A percentile compares a stretch with the other conserved stretches of the same genome.
Conservation (phyloP, 2,888 invertebrate species). For the Ligdia adustata region DNA sequence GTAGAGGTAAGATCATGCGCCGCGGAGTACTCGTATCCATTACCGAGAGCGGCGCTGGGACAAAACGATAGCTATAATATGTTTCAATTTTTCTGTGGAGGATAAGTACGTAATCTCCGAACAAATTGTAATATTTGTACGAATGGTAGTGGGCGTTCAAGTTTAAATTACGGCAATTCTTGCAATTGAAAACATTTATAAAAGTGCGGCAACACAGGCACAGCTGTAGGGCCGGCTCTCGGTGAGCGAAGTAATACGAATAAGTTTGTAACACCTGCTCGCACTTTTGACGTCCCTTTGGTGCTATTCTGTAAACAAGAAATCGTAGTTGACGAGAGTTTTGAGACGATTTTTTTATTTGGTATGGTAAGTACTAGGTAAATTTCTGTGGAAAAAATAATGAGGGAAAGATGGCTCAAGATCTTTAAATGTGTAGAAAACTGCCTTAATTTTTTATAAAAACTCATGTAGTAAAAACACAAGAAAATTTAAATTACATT, state of each 20-base stretch:
- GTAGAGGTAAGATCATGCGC: conserved; percentile 26
- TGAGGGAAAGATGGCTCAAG: too few relatives aligned
- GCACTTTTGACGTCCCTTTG: conserved; percentile 45
- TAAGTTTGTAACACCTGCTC: conserved; percentile 66
- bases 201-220: conserved; percentile 48
- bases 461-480: too few relatives aligned
- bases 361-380: too few relatives aligned
- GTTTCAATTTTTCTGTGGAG: conserved; percentile 28
- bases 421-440: too few relatives aligned
- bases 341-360: neutral
- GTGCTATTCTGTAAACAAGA: conserved; percentile 25
- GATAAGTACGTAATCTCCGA: conserved; percentile 35
- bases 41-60: conserved; percentile 23
- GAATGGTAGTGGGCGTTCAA: conserved; percentile 53
- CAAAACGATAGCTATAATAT: conserved; percentile 27
- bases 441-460: too few relatives aligned
- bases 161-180: conserved; percentile 61
- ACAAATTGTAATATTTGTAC: conserved; percentile 43
- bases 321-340: conserved; percentile 12
- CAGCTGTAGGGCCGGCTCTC: conserved; percentile 58
- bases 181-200: conserved; percentile 59
- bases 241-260: conserved; percentile 56
- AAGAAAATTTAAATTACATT: too few relatives aligned
- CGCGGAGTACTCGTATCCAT: conserved; percentile 28
- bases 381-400: too few relatives aligned